Evolutionary conservation across 2,113 vertebrate genomes (phyloP), one percentile per base, ranked within the genome.

Genomic region (Cottus gobio): DNA sequence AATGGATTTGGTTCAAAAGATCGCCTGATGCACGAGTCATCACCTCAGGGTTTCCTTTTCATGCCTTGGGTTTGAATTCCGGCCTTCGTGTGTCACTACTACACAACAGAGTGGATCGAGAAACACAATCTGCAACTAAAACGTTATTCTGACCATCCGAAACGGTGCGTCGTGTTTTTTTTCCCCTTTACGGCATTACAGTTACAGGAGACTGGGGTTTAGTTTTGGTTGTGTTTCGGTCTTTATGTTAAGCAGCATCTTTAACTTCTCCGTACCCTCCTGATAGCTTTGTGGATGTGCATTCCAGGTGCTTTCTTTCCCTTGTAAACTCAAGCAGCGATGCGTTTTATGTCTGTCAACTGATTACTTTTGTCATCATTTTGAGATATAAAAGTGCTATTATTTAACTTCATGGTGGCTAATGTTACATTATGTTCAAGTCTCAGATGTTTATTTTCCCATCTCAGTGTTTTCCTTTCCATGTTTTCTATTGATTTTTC

Each of bases 231-330:
- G 13, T 31, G 26, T 66, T 30, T 73, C 92, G 87, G 86, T 87
- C 76, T 92, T 80, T 62, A 4, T 50, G 90, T 93, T 67, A 48
- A 85, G 73, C 78, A 82, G 57, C 80, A 77, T 91, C 46, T 62
- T 82, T 74, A 61, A 65, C 66, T 66, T 73, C 65, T 79, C 50
- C 72, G 34, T 76, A 37, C 75, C 84, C 79, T 87, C 70, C 84
- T 84, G 80, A 76, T 85, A 85, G 89, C 86, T 94, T 97, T 95
- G 96, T 94, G 96, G 97, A 99, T 99, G 98, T 99, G 98, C 98
- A 99, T 99, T 99, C 98, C 97, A 98, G 96, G 95, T 95, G 95
- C 94, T 96, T 95, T 96, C 91, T 94, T 96, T 95, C 94, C 94
- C 94, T 94, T 94, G 87, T 87, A 90, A 86, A 83, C 91, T 90